A percentile compares a stretch with the other conserved stretches of the same genome.
These are phyloP conservation scores for Drosophila cardini DNA, from an alignment of 1,140 invertebrate species.

Conservation along the genomic window DNA sequence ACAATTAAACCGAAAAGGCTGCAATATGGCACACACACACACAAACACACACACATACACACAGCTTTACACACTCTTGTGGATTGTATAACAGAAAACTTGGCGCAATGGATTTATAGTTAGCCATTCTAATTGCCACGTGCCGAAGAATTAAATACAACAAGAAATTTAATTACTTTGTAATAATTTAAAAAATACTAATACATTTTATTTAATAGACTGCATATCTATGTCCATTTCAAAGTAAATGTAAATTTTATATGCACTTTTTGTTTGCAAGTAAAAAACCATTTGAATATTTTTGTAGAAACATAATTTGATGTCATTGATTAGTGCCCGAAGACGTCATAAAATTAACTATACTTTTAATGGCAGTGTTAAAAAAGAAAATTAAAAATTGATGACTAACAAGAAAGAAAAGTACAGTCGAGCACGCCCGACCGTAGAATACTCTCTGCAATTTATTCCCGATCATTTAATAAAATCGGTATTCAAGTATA, in stretches of 20 bases:
- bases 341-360: conserved; percentile 41
- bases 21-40: conserved; percentile 48
- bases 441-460: too few relatives aligned
- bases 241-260: conserved; percentile 9
- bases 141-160: conserved; percentile 17
- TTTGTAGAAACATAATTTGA: conserved; percentile 40
- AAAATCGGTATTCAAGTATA: too few relatives aligned
- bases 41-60: not conserved
- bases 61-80: conserved; percentile 3
- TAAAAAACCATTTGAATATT: conserved; percentile 31
- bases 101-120: conserved; percentile 26
- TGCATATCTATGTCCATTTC: conserved; percentile 20
- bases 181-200: too few relatives aligned
- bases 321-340: conserved; percentile 40
- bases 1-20: conserved; percentile 48
- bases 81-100: conserved; percentile 42
- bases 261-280: conserved; percentile 38
- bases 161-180: too few relatives aligned
- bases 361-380: conserved; percentile 31
- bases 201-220: too few relatives aligned
- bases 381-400: conserved; percentile 32
- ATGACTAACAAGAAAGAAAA: too few relatives aligned
- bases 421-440: too few relatives aligned
- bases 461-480: too few relatives aligned
- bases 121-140: conserved; percentile 40